Conservation (phyloP, 2,888 invertebrate genomes). For the Cataglyphis rosenhaueri region DNA sequence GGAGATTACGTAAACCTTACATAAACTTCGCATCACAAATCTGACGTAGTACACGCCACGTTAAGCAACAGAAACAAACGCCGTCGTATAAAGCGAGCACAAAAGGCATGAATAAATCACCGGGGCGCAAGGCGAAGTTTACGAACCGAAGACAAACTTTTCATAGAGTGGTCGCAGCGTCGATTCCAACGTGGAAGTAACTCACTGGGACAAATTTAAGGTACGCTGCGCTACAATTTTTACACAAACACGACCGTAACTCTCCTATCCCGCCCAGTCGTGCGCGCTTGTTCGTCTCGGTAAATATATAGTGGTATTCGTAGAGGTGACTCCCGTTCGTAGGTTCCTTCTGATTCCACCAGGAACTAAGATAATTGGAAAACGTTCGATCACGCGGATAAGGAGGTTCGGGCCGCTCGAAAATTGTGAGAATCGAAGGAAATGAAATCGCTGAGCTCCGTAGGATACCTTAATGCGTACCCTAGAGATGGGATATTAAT, state of each 20-base stretch:
- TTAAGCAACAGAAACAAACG: slow-evolving; percentile 45
- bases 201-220: slow-evolving; percentile 51
- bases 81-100: slow-evolving; percentile 38
- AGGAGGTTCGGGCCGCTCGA: not conserved
- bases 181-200: slow-evolving; percentile 43
- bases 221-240: slow-evolving; percentile 35
- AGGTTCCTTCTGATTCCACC: slow-evolving; percentile 39
- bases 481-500: slow-evolving; percentile 5
- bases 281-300: slow-evolving; percentile 1
- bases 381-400: slow-evolving; percentile 46
- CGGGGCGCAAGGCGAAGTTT: slow-evolving; percentile 28
- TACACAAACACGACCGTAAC: slow-evolving; percentile 40
- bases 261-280: slow-evolving; percentile 8
- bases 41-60: slow-evolving; percentile 34
- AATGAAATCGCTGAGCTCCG: slow-evolving; percentile 13
- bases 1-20: slow-evolving; percentile 27
- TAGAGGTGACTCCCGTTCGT: slow-evolving; percentile 4
- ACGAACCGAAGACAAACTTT: slow-evolving; percentile 43
- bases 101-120: slow-evolving; percentile 55
- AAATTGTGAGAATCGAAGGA: slow-evolving; percentile 35
- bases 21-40: slow-evolving; percentile 48
- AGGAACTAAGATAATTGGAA: slow-evolving; percentile 33
- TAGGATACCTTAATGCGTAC: slow-evolving; percentile 15
- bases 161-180: slow-evolving; percentile 42
- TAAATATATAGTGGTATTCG: slow-evolving; percentile 40